Evolutionary conservation across 2,797 vertebrate genomes (phyloP).

Genomic region (Anolis apletophallus): DNA sequence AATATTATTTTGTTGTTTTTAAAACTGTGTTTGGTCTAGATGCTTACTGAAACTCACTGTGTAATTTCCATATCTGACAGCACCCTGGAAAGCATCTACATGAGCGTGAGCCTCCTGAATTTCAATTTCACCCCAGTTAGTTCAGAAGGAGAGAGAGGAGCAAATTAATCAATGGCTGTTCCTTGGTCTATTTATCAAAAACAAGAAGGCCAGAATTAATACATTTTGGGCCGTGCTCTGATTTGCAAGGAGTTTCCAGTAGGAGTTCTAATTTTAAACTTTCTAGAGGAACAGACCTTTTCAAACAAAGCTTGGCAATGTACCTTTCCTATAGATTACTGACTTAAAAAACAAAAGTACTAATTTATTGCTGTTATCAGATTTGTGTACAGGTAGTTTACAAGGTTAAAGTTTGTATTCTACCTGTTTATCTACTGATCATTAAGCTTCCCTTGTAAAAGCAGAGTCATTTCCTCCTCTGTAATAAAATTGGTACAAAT

Average conservation of each 20-base stretch:
- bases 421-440: neutral
- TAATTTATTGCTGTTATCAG: neutral
- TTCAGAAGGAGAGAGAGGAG: conserved; percentile 18
- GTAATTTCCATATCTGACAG: conserved; percentile 30
- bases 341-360: conserved; percentile 11
- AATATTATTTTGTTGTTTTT: conserved; percentile 6
- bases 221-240: neutral
- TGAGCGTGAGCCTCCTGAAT: conserved; percentile 5
- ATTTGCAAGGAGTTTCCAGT: conserved; percentile 1
- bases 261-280: conserved; percentile 24
- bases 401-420: neutral
- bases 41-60: neutral
- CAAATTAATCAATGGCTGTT: conserved; percentile 16
- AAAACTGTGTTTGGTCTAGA: conserved; percentile 12
- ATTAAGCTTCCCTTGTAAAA: neutral
- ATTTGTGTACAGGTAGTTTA: neutral
- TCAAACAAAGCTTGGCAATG: neutral
- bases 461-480: neutral
- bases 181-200: conserved; percentile 39
- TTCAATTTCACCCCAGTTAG: conserved; percentile 35
- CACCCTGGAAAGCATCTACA: neutral
- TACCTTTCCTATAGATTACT: neutral
- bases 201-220: conserved; percentile 29
- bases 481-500: neutral
- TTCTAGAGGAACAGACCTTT: conserved; percentile 20